A percentile compares a stretch with the other conserved stretches of the same genome.
Conservation (phyloP, 2,888 invertebrate genomes). For the Xylocampa areola region DNA sequence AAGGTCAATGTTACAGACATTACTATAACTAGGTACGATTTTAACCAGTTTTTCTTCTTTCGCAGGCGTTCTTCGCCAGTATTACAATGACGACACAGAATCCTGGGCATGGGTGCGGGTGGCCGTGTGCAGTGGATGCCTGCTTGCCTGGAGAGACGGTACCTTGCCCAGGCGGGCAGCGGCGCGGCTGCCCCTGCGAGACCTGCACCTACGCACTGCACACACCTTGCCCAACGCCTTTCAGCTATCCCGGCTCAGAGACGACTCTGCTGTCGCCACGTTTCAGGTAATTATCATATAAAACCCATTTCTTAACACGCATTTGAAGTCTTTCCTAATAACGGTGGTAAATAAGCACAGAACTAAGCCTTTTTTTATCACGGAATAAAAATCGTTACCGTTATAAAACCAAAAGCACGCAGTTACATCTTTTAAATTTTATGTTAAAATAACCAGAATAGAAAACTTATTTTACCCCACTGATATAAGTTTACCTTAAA, state of each 20-base stretch:
- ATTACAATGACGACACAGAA: constrained; percentile 80
- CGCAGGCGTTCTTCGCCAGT: constrained; percentile 84
- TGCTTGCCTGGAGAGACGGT: constrained; percentile 86
- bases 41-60: constrained; percentile 38
- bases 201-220: constrained; percentile 81
- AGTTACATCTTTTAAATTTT: too few relatives aligned
- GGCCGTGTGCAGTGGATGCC: constrained; percentile 81
- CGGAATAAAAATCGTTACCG: too few relatives aligned
- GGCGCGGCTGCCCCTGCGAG: constrained; percentile 80
- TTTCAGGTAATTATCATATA: constrained; percentile 77
- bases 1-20: too few relatives aligned
- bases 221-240: constrained; percentile 81
- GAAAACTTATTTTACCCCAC: too few relatives aligned
- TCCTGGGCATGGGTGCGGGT: constrained; percentile 86
- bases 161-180: constrained; percentile 83
- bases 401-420: too few relatives aligned
- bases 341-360: too few relatives aligned
- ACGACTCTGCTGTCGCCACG: constrained; percentile 86
- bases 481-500: too few relatives aligned
- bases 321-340: too few relatives aligned
- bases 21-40: neutral
- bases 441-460: too few relatives aligned
- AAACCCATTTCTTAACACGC: neutral
- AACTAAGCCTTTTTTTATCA: too few relatives aligned
- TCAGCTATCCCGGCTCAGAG: constrained; percentile 84